These are phyloP conservation scores for Oophaga sylvatica DNA, from an alignment of 2,797 vertebrate species.

Conservation along the genomic window DNA sequence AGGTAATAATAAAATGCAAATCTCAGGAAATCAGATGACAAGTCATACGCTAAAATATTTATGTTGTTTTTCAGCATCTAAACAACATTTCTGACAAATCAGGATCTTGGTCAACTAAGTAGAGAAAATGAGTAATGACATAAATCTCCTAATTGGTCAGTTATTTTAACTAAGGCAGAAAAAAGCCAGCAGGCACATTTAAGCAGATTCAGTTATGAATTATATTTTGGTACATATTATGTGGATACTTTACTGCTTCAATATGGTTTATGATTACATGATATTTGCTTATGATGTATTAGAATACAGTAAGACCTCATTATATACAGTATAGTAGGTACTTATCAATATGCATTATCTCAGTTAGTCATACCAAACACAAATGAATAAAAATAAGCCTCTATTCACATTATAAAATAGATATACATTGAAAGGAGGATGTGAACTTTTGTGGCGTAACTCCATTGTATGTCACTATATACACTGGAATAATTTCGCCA, in stretches of 20 bases:
- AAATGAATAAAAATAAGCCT: no score
- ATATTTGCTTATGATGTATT: not conserved
- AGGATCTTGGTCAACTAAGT: constrained; percentile 1
- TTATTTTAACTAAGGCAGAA: not conserved
- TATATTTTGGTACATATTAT: not conserved
- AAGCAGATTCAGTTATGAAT: not conserved
- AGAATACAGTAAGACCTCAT: not conserved
- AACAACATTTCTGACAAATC: constrained; percentile 10
- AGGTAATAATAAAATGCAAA: not conserved
- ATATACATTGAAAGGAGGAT: no score
- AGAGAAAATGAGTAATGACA: constrained; percentile 13
- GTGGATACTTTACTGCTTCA: not conserved
- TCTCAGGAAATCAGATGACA: not conserved
- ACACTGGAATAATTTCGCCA: no score
- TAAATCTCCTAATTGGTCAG: constrained; percentile 27
- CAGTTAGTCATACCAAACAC: no score
- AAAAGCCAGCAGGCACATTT: constrained; percentile 13
- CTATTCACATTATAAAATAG: no score
- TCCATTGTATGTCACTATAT: no score
- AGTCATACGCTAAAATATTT: constrained; percentile 27
- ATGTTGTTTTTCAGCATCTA: constrained; percentile 8
- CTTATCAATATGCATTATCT: no score
- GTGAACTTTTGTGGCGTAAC: no score
- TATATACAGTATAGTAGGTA: no score
- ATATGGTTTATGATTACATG: not conserved